phyloP scores from a whole-genome alignment of 2,797 vertebrate species.

The Labroides dimidiatus region DNA sequence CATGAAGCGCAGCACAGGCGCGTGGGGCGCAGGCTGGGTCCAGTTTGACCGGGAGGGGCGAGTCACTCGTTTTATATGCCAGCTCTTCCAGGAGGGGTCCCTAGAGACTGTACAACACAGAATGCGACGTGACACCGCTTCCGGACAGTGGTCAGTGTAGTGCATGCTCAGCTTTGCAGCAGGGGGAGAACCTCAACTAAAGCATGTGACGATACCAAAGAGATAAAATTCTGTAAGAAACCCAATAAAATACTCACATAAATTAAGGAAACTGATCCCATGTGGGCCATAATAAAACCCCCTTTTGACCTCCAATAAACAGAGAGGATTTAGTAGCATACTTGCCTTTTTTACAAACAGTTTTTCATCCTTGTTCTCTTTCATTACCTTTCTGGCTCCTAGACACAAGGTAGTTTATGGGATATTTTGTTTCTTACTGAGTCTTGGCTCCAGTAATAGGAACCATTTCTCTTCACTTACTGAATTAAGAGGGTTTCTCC shows the following conservation, averaged over 20 bases:
- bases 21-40: slow-evolving; percentile 68
- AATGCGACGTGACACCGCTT: slow-evolving; percentile 50
- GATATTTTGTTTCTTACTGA: neutral
- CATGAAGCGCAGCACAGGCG: slow-evolving; percentile 75
- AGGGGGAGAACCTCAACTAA: slow-evolving; percentile 26
- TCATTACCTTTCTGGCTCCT: neutral
- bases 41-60: slow-evolving; percentile 71
- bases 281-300: neutral
- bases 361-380: neutral
- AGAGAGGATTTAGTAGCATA: neutral
- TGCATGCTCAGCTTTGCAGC: slow-evolving; percentile 44
- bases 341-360: neutral
- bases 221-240: neutral
- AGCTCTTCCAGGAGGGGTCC: slow-evolving; percentile 69
- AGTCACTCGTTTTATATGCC: slow-evolving; percentile 74
- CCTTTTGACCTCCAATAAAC: neutral
- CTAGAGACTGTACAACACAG: slow-evolving; percentile 37
- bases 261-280: neutral
- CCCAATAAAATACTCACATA: neutral
- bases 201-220: slow-evolving; percentile 17
- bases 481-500: slow-evolving; percentile 41
- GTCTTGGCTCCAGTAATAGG: slow-evolving; percentile 21
- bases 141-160: slow-evolving; percentile 46
- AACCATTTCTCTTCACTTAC: slow-evolving; percentile 39
- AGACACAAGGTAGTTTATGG: slow-evolving; percentile 8